Evolutionary conservation across 2,888 invertebrate species (phyloP).

Genomic region (Dysmachus trigonus): DNA sequence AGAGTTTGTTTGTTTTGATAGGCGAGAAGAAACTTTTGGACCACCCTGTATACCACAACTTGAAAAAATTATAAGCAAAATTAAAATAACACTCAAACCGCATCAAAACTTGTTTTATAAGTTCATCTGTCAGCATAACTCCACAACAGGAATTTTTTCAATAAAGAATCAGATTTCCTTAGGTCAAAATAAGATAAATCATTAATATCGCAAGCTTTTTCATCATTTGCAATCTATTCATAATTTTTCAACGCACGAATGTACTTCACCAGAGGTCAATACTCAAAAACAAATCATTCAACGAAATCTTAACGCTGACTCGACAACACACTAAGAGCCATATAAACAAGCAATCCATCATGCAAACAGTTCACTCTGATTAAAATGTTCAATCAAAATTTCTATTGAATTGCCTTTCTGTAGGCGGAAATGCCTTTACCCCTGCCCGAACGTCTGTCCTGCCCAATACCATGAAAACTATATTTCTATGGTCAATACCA

Average conservation of each 20-base stretch:
- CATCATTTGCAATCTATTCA: background rate
- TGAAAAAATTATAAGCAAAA: too few species aligned
- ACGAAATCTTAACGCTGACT: background rate
- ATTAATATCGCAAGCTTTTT: background rate
- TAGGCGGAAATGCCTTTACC: background rate
- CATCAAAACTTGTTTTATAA: too few species aligned
- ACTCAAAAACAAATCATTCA: background rate
- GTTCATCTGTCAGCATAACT: too few species aligned
- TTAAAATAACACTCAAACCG: too few species aligned
- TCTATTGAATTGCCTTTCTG: background rate
- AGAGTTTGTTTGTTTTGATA: too few species aligned
- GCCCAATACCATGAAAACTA: background rate
- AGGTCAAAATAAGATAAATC: too few species aligned
- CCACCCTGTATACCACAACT: too few species aligned
- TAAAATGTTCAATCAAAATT: background rate
- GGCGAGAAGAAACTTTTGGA: too few species aligned
- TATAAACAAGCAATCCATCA: background rate
- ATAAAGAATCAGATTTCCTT: too few species aligned
- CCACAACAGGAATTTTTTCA: too few species aligned
- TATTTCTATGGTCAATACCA: background rate
- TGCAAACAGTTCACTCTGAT: background rate
- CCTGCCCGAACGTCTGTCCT: background rate
- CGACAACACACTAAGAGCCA: background rate
- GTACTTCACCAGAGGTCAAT: background rate
- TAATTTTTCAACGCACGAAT: background rate